Base-by-base conservation (phyloP, 1,140 invertebrate genomes). In the Diabrotica virgifera region DNA sequence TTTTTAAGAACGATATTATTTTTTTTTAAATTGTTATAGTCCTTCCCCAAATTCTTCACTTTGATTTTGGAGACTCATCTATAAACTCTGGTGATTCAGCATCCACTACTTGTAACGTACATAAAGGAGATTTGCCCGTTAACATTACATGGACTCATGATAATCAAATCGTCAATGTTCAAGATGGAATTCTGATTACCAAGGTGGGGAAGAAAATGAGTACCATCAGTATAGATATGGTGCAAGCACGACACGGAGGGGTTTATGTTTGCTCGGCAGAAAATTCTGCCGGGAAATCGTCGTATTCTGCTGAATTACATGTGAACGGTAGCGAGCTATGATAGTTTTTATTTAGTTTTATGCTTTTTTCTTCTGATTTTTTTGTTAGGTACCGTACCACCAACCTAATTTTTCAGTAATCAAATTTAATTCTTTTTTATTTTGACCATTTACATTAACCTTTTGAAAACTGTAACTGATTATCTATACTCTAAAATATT, bases 121-220 rank as follows among this genome's bases (percentile, higher is more conserved):
- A 80, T 51, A 88, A 90, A 71, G 90, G 90, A 0, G 89, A 90
- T 75, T 76, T 84, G 52, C 89, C 89, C 0, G 76, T 90, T 52
- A 79, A 82, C 36, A 85, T 91, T 62, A 76, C 77, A 37, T 90
- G 89, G 88, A 74, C 51, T 72, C 70, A 76, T 36, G 77, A 80
- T 72, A 65, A 66, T 14, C 52, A 60, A 50, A 61, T 62, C 14
- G 83, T 86, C 69, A 82, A 82, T 70, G 38, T 56, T 66, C 82
- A 86, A 80, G 82, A 85, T 61, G 87, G 91, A 73, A 82, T 96
- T 76, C 83, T 83, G 74, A 83, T 93, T 72, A 82, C 85, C 62
- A 84, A 89, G 86, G 87, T 86, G 77, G 84, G 92, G 74, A 82
- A 93, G 82, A 84, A 87, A 80, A 81, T 86, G 46, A 91, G 89